A percentile compares a stretch with the other conserved stretches of the same genome.
phyloP scores from a whole-genome alignment of 1,140 invertebrate genomes.

The Nilaparvata lugens region DNA sequence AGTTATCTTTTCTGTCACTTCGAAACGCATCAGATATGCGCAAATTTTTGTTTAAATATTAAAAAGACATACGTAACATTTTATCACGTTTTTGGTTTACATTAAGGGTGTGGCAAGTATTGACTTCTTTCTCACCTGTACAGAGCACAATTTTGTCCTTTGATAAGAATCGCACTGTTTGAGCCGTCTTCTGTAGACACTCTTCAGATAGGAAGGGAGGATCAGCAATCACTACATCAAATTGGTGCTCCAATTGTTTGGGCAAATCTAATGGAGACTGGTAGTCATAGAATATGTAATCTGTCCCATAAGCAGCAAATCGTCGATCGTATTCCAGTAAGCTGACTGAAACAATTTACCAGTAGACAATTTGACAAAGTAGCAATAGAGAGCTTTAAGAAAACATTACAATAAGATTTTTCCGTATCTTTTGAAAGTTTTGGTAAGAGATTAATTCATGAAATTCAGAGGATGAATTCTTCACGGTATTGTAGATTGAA shows the following conservation, averaged over 20 bases:
- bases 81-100: too few relatives aligned
- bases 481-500: too few relatives aligned
- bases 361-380: not conserved
- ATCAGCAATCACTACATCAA: conserved; percentile 84
- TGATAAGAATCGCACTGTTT: conserved; percentile 65
- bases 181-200: conserved; percentile 75
- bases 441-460: too few relatives aligned
- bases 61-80: too few relatives aligned
- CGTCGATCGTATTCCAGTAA: conserved; percentile 75
- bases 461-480: too few relatives aligned
- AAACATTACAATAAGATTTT: not conserved
- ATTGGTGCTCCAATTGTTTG: conserved; percentile 45
- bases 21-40: too few relatives aligned
- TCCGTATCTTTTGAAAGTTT: not conserved
- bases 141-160: conserved; percentile 81
- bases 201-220: conserved; percentile 91
- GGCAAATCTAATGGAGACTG: conserved; percentile 66
- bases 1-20: too few relatives aligned
- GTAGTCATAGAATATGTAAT: conserved; percentile 86
- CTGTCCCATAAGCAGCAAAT: conserved; percentile 66
- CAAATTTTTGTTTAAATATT: too few relatives aligned
- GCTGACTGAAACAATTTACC: conserved; percentile 47
- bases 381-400: not conserved
- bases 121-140: conserved; percentile 52
- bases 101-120: too few relatives aligned